Conservation (phyloP, 2,888 invertebrate species). For the Ophion slaviceki region DNA sequence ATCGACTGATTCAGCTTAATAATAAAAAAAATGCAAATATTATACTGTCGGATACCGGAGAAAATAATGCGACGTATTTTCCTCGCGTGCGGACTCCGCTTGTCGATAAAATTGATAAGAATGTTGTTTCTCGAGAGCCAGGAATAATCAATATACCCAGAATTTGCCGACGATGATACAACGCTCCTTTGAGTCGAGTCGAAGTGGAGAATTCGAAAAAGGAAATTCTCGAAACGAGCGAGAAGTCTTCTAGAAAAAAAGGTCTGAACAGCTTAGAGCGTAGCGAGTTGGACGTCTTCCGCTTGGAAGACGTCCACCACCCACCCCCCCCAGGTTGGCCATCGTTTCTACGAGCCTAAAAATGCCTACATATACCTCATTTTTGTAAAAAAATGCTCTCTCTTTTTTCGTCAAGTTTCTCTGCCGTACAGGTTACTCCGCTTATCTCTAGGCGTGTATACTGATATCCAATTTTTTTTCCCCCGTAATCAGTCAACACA, state of each 20-base stretch:
- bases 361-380: slow-evolving; percentile 16
- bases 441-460: slow-evolving; percentile 73
- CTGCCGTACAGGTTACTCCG: slow-evolving; percentile 28
- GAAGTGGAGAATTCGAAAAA: background rate
- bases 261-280: background rate
- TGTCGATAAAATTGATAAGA: background rate
- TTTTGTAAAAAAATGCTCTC: slow-evolving; percentile 31
- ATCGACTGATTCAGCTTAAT: background rate
- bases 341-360: slow-evolving; percentile 4
- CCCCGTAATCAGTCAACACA: slow-evolving; percentile 73
- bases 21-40: background rate
- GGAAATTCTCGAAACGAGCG: no score
- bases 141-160: background rate
- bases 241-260: background rate
- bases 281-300: background rate
- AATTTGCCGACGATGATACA: background rate
- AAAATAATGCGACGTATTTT: background rate
- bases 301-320: slow-evolving; percentile 16
- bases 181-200: background rate
- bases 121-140: background rate
- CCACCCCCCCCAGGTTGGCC: background rate
- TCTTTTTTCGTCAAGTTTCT: slow-evolving; percentile 49
- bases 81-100: background rate
- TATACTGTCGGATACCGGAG: background rate
- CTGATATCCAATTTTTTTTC: slow-evolving; percentile 72